Percentiles rank a stretch among this genome's conserved stretches.
Evolutionary conservation across 2,113 vertebrate genomes (phyloP).

Genomic region (Myodes glareolus): DNA sequence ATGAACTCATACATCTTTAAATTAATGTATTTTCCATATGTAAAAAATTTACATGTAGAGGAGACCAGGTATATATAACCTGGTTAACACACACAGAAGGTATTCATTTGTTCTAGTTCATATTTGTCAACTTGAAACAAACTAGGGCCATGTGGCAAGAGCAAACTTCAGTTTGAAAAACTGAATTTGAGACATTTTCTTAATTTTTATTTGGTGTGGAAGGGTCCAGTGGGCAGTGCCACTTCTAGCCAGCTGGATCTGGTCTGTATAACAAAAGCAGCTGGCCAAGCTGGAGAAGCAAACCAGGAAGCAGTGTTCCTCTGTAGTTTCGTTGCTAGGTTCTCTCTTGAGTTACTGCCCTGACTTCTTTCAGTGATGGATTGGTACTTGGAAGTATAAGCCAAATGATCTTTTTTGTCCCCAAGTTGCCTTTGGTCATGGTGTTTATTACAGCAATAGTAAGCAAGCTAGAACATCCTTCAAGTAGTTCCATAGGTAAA

Average conservation of each 20-base stretch:
- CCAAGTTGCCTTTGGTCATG: background rate
- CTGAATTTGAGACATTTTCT: background rate
- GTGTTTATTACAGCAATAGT: background rate
- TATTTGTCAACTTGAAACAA: background rate
- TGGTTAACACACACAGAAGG: background rate
- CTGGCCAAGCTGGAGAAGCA: background rate
- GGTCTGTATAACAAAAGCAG: background rate
- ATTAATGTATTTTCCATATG: background rate
- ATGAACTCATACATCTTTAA: background rate
- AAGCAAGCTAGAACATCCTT: background rate
- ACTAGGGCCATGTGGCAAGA: background rate
- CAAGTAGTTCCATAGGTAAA: background rate
- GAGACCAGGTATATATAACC: background rate
- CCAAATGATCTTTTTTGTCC: background rate
- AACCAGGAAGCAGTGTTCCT: background rate
- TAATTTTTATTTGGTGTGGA: background rate
- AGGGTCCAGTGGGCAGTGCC: background rate
- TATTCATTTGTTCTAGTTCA: background rate
- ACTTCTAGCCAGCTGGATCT: background rate
- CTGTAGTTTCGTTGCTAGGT: background rate
- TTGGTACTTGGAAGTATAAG: background rate
- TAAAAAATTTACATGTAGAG: background rate
- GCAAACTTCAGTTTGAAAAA: background rate
- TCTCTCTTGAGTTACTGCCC: background rate
- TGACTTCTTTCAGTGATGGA: background rate